Evolutionary conservation across 2,888 invertebrate species (phyloP).

Genomic region (Caenorhabditis virilis): DNA sequence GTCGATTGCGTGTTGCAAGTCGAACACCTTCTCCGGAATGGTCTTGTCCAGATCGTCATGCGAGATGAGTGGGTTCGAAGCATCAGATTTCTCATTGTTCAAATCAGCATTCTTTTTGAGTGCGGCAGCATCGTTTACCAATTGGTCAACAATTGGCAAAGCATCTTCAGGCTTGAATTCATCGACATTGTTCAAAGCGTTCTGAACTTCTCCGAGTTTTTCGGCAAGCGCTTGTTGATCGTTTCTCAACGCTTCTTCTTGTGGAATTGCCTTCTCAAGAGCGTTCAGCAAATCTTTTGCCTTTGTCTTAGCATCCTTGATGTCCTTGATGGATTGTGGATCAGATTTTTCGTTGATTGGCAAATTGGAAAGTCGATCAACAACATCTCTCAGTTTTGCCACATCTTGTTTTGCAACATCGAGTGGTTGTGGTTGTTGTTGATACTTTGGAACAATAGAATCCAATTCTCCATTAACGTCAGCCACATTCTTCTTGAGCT

Average conservation of each 20-base stretch:
- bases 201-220: neutral
- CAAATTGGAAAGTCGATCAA: slow-evolving; percentile 6
- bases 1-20: slow-evolving; percentile 9
- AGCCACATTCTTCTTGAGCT: slow-evolving; percentile 4
- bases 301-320: slow-evolving; percentile 20
- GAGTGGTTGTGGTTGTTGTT: slow-evolving; percentile 12
- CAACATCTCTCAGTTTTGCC: slow-evolving; percentile 6
- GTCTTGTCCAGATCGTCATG: slow-evolving; percentile 15
- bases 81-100: slow-evolving; percentile 9
- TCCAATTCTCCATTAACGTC: slow-evolving; percentile 16
- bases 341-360: slow-evolving; percentile 1
- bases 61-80: slow-evolving; percentile 11
- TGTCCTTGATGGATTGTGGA: slow-evolving; percentile 15
- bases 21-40: slow-evolving; percentile 11
- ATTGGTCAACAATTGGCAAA: slow-evolving; percentile 19
- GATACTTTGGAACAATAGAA: slow-evolving; percentile 12
- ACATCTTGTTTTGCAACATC: slow-evolving; percentile 13
- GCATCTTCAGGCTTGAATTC: slow-evolving; percentile 7
- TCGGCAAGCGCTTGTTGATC: slow-evolving; percentile 1
- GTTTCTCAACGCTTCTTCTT: slow-evolving; percentile 8
- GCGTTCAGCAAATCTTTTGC: slow-evolving; percentile 11
- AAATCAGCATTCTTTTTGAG: slow-evolving; percentile 11
- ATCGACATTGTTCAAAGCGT: neutral
- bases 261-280: slow-evolving; percentile 11
- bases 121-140: slow-evolving; percentile 13